Evolutionary conservation across 2,113 vertebrate genomes (phyloP).

Genomic region (Eulemur macaco): DNA sequence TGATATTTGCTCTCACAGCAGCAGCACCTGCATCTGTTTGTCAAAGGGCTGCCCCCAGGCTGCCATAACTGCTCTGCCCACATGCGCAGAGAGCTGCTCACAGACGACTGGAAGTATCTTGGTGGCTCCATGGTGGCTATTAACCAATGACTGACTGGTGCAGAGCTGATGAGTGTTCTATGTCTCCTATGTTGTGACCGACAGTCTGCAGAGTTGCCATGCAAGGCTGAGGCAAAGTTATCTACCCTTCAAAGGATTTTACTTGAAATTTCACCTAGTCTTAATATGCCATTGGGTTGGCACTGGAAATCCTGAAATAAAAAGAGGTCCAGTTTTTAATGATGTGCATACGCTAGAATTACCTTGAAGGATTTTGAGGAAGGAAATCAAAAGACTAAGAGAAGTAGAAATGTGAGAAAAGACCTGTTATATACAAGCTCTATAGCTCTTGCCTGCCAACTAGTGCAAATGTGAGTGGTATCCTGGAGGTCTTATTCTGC

Average conservation of each 20-base stretch:
- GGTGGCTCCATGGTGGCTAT: background rate
- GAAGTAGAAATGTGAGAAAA: background rate
- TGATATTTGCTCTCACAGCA: background rate
- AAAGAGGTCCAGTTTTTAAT: background rate
- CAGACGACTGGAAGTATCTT: background rate
- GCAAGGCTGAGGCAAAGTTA: background rate
- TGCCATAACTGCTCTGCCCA: background rate
- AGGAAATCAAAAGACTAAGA: background rate
- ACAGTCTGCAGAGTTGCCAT: background rate
- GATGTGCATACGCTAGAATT: background rate
- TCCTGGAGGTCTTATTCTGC: background rate
- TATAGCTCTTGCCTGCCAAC: background rate
- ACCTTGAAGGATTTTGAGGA: background rate
- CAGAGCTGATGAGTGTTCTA: accelerated
- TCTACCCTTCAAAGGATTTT: background rate
- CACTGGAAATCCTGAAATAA: background rate
- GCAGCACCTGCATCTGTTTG: background rate
- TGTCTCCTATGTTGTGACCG: background rate
- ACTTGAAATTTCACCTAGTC: background rate
- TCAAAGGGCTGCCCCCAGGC: background rate
- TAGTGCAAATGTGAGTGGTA: accelerated
- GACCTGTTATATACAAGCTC: too few relatives aligned
- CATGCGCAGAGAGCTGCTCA: background rate
- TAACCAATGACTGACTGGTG: background rate
- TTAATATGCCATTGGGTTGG: background rate